phyloP scores from a whole-genome alignment of 2,888 invertebrate genomes.

The Steinernema scapterisci region DNA sequence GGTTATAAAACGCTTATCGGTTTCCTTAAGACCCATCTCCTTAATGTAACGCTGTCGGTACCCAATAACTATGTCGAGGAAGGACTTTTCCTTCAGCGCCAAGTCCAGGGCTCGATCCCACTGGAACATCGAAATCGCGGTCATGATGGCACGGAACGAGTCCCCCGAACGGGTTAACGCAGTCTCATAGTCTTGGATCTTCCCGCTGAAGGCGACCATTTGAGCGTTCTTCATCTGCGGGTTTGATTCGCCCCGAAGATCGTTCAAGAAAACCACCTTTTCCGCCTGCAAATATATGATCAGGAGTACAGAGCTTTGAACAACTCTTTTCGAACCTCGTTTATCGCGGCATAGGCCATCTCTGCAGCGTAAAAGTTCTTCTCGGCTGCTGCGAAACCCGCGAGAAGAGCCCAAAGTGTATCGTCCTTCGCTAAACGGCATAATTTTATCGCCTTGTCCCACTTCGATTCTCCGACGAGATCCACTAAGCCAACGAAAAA shows the following conservation, averaged over 20 bases:
- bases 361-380: constrained; percentile 87
- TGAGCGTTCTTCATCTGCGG: constrained; percentile 71
- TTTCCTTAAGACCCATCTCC: constrained; percentile 70
- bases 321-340: constrained; percentile 73
- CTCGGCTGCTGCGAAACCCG: constrained; percentile 84
- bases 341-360: constrained; percentile 89
- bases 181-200: constrained; percentile 77
- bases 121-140: constrained; percentile 77
- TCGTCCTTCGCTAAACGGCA: constrained; percentile 74
- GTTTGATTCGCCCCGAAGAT: constrained; percentile 55
- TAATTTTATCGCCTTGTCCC: constrained; percentile 83
- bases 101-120: constrained; percentile 80
- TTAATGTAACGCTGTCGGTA: constrained; percentile 75
- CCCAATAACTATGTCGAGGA: constrained; percentile 78
- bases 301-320: background rate
- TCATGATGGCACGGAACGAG: constrained; percentile 77
- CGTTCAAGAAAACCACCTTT: constrained; percentile 68
- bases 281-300: constrained; percentile 65
- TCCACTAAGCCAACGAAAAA: constrained; percentile 73
- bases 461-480: constrained; percentile 78
- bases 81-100: constrained; percentile 77
- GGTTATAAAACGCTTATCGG: constrained; percentile 63
- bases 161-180: constrained; percentile 73
- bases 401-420: constrained; percentile 88
- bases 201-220: constrained; percentile 60